phyloP scores from a whole-genome alignment of 1,140 invertebrate genomes.

The Drosophila subobscura region DNA sequence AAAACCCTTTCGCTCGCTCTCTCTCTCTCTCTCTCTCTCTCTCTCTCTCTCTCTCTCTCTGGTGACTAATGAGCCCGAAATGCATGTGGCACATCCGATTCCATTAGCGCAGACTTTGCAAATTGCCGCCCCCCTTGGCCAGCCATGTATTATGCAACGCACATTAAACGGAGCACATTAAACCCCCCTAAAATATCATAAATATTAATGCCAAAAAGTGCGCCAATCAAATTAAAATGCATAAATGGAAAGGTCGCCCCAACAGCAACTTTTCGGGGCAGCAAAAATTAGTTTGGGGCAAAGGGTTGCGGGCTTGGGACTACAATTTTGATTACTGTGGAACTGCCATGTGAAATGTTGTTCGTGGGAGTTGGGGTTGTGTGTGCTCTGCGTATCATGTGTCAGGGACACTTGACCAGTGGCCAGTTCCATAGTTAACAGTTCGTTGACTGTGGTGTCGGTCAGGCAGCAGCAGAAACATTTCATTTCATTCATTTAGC shows the following conservation, averaged over 20 bases:
- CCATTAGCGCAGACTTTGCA: constrained; percentile 59
- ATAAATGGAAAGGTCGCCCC: constrained; percentile 14
- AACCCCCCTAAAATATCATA: constrained; percentile 42
- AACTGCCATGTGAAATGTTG: constrained; percentile 3
- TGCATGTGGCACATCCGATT: constrained; percentile 31
- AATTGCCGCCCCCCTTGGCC: constrained; percentile 15
- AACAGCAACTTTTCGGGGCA: constrained; percentile 7
- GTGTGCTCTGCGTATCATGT: too few species aligned
- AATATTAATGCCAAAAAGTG: constrained; percentile 54
- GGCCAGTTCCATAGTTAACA: constrained; percentile 44
- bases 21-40: not conserved
- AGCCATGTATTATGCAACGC: constrained; percentile 48
- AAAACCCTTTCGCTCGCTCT: not conserved
- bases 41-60: constrained; percentile 6
- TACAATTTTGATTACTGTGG: constrained; percentile 33
- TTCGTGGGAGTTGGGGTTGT: not conserved
- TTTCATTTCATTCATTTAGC: constrained; percentile 41
- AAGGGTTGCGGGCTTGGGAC: constrained; percentile 15
- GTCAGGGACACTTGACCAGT: constrained; percentile 5
- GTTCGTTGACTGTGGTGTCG: constrained; percentile 52
- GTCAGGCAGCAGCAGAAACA: constrained; percentile 31
- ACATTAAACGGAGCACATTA: constrained; percentile 18
- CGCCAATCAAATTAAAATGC: constrained; percentile 72
- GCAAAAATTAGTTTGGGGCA: constrained; percentile 31
- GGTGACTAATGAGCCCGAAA: constrained; percentile 46